A percentile compares a stretch with the other conserved stretches of the same genome.
Conservation (phyloP, 2,888 invertebrate species). For the Aporophyla lueneburgensis region DNA sequence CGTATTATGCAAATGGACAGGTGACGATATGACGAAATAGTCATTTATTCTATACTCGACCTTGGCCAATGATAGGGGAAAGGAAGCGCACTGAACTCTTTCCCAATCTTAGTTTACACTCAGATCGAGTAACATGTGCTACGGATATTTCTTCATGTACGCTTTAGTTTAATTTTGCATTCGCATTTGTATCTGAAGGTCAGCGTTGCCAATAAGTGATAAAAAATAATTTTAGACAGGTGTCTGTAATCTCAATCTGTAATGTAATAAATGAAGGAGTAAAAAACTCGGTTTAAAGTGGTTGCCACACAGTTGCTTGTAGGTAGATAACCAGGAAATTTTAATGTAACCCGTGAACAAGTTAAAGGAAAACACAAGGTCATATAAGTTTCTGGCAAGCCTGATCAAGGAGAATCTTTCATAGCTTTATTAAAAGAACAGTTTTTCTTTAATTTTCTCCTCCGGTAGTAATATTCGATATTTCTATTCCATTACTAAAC, state of each 20-base stretch:
- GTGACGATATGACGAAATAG: conserved; percentile 39
- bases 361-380: conserved; percentile 1
- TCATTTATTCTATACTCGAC: conserved; percentile 38
- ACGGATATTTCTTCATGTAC: conserved; percentile 34
- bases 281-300: conserved; percentile 11
- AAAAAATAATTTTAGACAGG: conserved; percentile 14
- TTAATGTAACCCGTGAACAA: neutral
- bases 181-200: conserved; percentile 46
- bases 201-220: conserved; percentile 44
- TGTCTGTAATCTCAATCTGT: conserved; percentile 26
- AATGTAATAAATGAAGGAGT: conserved; percentile 1
- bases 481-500: conserved; percentile 9
- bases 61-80: conserved; percentile 57
- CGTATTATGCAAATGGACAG: conserved; percentile 50
- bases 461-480: neutral
- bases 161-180: conserved; percentile 26
- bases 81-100: conserved; percentile 53
- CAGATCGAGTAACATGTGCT: conserved; percentile 12
- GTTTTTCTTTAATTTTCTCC: neutral
- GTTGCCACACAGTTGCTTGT: neutral
- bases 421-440: neutral
- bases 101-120: conserved; percentile 37
- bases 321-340: neutral
- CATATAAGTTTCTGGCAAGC: neutral
- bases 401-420: neutral